Evolutionary conservation across 2,797 vertebrate species (phyloP).

Genomic region (Leucoraja ocellata): DNA sequence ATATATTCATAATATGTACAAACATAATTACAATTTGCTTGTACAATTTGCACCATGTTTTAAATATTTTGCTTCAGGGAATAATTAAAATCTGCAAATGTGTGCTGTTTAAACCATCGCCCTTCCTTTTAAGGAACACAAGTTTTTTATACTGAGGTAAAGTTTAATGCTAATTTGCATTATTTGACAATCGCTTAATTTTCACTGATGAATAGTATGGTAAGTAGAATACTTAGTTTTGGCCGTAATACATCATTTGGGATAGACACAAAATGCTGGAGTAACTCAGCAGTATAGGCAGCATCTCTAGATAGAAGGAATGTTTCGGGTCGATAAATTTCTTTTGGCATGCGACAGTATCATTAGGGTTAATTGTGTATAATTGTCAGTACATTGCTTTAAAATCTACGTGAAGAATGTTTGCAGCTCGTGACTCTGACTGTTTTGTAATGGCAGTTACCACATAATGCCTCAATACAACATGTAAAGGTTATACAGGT

Average conservation of each 20-base stretch:
- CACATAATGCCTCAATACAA: background rate
- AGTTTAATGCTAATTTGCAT: constrained; percentile 23
- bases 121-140: background rate
- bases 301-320: too few relatives aligned
- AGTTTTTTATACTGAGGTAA: background rate
- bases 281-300: too few relatives aligned
- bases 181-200: constrained; percentile 15
- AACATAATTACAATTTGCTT: background rate
- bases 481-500: constrained; percentile 14
- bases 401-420: background rate
- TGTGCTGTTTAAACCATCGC: background rate
- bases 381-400: background rate
- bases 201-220: constrained; percentile 16
- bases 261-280: background rate
- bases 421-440: too few relatives aligned
- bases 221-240: background rate
- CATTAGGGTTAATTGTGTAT: background rate
- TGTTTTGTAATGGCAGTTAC: background rate
- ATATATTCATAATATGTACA: background rate
- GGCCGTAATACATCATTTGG: background rate
- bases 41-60: background rate
- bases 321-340: background rate
- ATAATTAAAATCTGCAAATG: background rate
- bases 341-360: background rate
- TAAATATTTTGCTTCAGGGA: background rate